These are phyloP conservation scores for Heteractis magnifica DNA, from an alignment of 92 coral and sea anemone species.

Conservation along the genomic window DNA sequence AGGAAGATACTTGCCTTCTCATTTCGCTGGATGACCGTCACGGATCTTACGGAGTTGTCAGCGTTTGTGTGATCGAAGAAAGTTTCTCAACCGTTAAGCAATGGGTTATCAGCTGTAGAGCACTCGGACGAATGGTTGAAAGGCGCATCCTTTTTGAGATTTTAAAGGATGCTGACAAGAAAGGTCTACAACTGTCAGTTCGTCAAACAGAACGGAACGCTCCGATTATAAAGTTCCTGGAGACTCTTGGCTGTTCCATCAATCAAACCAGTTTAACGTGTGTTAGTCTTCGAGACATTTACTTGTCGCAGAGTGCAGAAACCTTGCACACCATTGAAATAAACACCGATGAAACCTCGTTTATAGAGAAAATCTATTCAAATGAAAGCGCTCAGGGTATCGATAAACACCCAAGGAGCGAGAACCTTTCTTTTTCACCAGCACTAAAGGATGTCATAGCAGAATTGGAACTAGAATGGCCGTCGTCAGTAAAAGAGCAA, in stretches of 20 bases:
- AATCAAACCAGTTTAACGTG: neutral
- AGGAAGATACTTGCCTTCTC: constrained; percentile 3
- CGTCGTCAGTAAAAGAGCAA: neutral
- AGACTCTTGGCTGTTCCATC: neutral
- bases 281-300: neutral
- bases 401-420: neutral
- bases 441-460: neutral
- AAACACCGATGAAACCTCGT: neutral
- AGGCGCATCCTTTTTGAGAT: neutral
- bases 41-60: constrained; percentile 4
- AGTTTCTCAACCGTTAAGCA: neutral
- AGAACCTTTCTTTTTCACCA: neutral
- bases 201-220: constrained; percentile 4
- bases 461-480: neutral
- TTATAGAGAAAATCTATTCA: neutral
- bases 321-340: neutral
- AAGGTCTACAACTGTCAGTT: neutral
- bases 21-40: constrained; percentile 4
- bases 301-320: neutral
- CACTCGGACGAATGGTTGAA: constrained; percentile 8
- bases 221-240: neutral
- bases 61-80: neutral
- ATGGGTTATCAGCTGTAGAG: constrained; percentile 13
- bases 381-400: neutral
- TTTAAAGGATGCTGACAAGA: neutral